Conservation (phyloP, 2,888 invertebrate species). For the Tanypteryx hageni region DNA sequence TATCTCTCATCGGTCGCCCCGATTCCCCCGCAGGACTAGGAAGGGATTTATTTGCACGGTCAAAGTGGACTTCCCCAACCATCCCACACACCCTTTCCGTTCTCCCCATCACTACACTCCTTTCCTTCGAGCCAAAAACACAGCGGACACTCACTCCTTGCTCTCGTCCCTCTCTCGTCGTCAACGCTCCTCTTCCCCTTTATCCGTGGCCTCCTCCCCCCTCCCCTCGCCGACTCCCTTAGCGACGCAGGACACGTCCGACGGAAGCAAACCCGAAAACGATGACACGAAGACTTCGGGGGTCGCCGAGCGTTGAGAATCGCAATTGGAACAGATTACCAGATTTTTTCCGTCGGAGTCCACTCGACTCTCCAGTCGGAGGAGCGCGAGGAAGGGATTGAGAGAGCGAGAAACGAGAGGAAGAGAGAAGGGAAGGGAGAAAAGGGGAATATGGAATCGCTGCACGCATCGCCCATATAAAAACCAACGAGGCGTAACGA, state of each 20-base stretch:
- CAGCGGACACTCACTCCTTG: not conserved
- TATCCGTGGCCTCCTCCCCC: not conserved
- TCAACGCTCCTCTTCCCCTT: not conserved
- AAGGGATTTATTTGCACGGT: constrained; percentile 27
- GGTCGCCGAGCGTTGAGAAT: constrained; percentile 27
- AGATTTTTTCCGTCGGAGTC: constrained; percentile 20
- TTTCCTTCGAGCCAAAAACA: not conserved
- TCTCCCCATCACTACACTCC: not conserved
- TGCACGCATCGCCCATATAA: too few species aligned
- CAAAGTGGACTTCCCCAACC: not conserved
- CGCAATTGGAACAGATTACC: constrained; percentile 26
- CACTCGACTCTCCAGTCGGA: not conserved
- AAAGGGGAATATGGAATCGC: too few species aligned
- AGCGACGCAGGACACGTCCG: not conserved
- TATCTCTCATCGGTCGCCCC: not conserved
- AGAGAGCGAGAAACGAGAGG: not conserved
- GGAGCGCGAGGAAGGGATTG: not conserved
- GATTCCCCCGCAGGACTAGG: not conserved
- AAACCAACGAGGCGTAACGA: too few species aligned
- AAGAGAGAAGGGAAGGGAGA: not conserved
- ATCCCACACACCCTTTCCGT: not conserved
- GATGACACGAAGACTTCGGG: not conserved
- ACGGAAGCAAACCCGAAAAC: constrained; percentile 14
- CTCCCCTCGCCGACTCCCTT: not conserved
- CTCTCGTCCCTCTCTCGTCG: not conserved